Base-by-base conservation (phyloP, 1,140 invertebrate genomes). In the Potamilus streckersoni region DNA sequence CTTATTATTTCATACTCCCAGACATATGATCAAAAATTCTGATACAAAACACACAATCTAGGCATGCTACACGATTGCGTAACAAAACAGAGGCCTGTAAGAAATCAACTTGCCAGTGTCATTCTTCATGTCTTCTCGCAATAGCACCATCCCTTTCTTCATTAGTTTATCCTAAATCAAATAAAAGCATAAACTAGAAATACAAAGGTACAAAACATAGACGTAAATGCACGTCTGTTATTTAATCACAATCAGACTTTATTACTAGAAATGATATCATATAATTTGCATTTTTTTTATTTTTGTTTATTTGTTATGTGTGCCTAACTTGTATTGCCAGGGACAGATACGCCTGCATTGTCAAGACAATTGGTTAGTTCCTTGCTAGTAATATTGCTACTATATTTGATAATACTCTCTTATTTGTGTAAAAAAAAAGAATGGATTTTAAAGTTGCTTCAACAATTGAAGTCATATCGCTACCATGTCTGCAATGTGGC, bases 111-210 rank as follows among this genome's bases (percentile, higher is more conserved):
- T 71, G 86, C 86, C 86, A 76, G 81, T 81, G 58, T 86, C 83
- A 60, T 84, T 83, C 76, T 87, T 87, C 64, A 87, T 85, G 20
- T 78, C 78, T 73, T 87, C 86, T 65, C 85, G 67, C 16, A 87
- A 60, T 31, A 87, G 85, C 57, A 87, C 84, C 86, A 87, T 87
- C 56, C 86, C 86, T 76, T 87, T 87, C 71, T 84, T 85, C 65
- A 87, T 72, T n/a, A 87, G 71, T 72, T 86, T 84, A 62, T 87
- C 86, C 86, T 87, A 67, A 23, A 75, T 71, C 16, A 79, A 82
- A 70, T 23, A 62, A 82, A 66, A 4, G 74, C 20, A 19, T 66
- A 63, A 59, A 66, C 27, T 58, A 15, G 17, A 11, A 20, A 62
- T 59, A 55, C 12, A 38, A 5, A 23, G 12, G 20, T 17, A 2